Conservation (phyloP, 2,888 invertebrate genomes). For the Mesoligia furuncula region DNA sequence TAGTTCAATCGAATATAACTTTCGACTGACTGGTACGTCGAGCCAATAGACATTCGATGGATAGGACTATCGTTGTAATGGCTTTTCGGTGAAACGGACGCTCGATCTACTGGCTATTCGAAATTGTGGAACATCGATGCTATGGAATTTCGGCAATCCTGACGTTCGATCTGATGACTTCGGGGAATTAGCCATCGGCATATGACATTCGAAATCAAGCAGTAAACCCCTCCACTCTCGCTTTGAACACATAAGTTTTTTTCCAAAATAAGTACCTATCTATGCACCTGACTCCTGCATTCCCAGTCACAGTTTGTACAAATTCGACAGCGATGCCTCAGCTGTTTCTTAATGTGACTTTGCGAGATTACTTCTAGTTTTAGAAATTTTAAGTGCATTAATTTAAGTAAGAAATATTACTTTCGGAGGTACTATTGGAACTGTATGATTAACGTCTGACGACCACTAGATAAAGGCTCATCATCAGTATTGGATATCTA, state of each 20-base stretch:
- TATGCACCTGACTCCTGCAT: slow-evolving; percentile 1
- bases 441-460: background rate
- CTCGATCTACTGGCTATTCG: no score
- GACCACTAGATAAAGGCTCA: background rate
- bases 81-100: no score
- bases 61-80: no score
- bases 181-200: no score
- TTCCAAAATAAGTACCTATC: background rate
- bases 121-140: no score
- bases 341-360: slow-evolving; percentile 20
- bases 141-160: no score
- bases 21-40: no score
- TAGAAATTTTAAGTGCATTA: slow-evolving; percentile 8
- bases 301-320: slow-evolving; percentile 13
- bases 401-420: background rate
- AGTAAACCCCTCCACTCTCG: no score
- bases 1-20: no score
- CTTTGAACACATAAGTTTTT: background rate
- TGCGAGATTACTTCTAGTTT: slow-evolving; percentile 36
- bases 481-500: background rate
- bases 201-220: no score
- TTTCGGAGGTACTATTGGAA: background rate
- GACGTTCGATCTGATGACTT: no score
- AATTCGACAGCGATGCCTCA: slow-evolving; percentile 16
- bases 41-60: no score